Evolutionary conservation across 2,797 vertebrate genomes (phyloP), one percentile per base, ranked within the genome.

Genomic region (Prunella strophiata): DNA sequence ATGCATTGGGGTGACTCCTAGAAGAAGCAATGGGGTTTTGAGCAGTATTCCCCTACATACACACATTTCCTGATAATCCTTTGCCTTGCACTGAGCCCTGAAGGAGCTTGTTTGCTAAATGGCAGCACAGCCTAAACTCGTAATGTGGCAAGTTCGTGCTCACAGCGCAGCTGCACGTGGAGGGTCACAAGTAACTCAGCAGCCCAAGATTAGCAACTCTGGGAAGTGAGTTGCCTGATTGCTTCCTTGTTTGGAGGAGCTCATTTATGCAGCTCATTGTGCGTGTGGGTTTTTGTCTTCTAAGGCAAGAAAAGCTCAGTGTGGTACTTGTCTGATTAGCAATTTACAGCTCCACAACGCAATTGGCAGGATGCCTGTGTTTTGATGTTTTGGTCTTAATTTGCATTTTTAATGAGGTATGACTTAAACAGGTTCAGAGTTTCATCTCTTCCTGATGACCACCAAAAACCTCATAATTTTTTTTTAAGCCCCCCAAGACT

Each of bases 291-390:
- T 94, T 89, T 92, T 91, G 93, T 96, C 67, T 96, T 96, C 73
- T 94, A 73, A 89, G 62, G 80, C 74, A 94, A 94, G 73, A 93
- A 95, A 96, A 93, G 43, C 77, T 95, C 80, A 90, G 93, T 74
- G 70, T 95, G 80, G 65, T 77, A 47, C 78, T 95, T 94, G 81
- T 94, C 95, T 93, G 94, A 95, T 96, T 91, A 94, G 93, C 80
- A 93, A 81, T 96, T 96, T 96, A 86, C 89, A 81, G 88, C 82
- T 92, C 73, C 63, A 36, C 51, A 36, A 83, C 9, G 5, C 72
- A 88, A 29, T 47, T 94, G 93, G 91, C 43, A 1, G 73, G 78
- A 81, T 85, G 94, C 87, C 91, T 76, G 70, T 77, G 79, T 94
- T 96, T 94, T 83, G 54, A 81, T 94, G 89, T 68, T 93, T 94